Percentiles rank a stretch among this genome's conserved stretches.
Evolutionary conservation across 2,888 invertebrate species (phyloP).

Genomic region (Phania funesta): DNA sequence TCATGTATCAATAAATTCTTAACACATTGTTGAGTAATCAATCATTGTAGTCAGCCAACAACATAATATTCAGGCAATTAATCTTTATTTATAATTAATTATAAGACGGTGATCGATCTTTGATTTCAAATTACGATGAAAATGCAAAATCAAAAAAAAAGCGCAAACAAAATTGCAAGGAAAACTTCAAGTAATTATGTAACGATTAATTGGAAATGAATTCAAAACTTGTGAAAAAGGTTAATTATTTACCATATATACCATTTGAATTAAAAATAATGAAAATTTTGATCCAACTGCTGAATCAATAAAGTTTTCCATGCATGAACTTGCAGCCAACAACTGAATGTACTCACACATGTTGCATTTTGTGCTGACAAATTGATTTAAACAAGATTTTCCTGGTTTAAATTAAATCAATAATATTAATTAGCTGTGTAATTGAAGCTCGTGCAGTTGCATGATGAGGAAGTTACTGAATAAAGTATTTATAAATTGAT

Average conservation of each 20-base stretch:
- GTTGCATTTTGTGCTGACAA: not conserved
- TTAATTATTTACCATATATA: too few relatives aligned
- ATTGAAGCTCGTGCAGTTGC: not conserved
- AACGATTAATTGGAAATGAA: not conserved
- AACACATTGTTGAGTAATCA: slow-evolving; percentile 34
- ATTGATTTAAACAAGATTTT: not conserved
- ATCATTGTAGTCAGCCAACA: slow-evolving; percentile 40
- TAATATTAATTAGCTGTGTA: not conserved
- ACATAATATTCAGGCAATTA: slow-evolving; percentile 44
- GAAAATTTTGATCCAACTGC: too few relatives aligned
- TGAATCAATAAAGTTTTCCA: too few relatives aligned
- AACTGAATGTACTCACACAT: not conserved
- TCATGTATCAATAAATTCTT: not conserved
- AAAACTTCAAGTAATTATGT: not conserved
- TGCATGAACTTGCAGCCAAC: too few relatives aligned
- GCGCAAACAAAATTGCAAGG: not conserved
- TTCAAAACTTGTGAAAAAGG: not conserved
- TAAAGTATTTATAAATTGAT: not conserved
- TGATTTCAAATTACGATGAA: slow-evolving; percentile 52
- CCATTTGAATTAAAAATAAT: too few relatives aligned
- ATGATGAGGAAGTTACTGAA: not conserved
- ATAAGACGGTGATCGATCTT: slow-evolving; percentile 56
- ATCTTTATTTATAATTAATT: slow-evolving; percentile 62
- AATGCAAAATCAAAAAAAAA: not conserved
- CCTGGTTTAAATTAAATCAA: not conserved